Conservation (phyloP, 2,888 invertebrate genomes). For the Sphinx pinastri region DNA sequence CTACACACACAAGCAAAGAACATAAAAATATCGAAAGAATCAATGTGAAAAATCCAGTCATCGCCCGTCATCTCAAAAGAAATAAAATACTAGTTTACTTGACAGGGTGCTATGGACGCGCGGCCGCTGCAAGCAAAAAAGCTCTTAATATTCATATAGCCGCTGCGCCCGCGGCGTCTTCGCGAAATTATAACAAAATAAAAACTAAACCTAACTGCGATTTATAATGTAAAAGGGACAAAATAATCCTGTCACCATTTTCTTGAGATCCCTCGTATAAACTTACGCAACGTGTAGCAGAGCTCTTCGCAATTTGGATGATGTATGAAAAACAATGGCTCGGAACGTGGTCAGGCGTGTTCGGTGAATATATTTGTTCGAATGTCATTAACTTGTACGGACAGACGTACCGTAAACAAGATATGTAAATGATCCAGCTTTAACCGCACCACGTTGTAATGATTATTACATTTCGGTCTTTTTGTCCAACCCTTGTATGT, state of each 20-base stretch:
- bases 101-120: constrained; percentile 49
- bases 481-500: constrained; percentile 40
- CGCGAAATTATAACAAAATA: constrained; percentile 81
- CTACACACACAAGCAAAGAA: not conserved
- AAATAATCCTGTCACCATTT: constrained; percentile 50
- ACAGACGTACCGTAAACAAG: constrained; percentile 71
- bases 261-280: constrained; percentile 42
- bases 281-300: constrained; percentile 5
- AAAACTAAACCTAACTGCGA: constrained; percentile 67
- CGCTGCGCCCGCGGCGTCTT: constrained; percentile 72
- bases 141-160: constrained; percentile 74
- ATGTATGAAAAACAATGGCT: constrained; percentile 59
- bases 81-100: constrained; percentile 20
- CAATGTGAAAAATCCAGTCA: constrained; percentile 4
- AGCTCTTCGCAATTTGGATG: constrained; percentile 47
- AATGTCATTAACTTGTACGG: constrained; percentile 70
- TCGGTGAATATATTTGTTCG: constrained; percentile 69
- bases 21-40: constrained; percentile 8
- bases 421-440: constrained; percentile 70
- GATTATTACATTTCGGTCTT: constrained; percentile 50
- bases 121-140: constrained; percentile 57
- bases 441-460: constrained; percentile 52
- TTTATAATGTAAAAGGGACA: constrained; percentile 74
- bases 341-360: constrained; percentile 54
- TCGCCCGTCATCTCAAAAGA: constrained; percentile 15